Percentiles rank a stretch among this genome's conserved stretches.
phyloP scores from a whole-genome alignment of 2,113 vertebrate species.

The Narcine bancroftii region DNA sequence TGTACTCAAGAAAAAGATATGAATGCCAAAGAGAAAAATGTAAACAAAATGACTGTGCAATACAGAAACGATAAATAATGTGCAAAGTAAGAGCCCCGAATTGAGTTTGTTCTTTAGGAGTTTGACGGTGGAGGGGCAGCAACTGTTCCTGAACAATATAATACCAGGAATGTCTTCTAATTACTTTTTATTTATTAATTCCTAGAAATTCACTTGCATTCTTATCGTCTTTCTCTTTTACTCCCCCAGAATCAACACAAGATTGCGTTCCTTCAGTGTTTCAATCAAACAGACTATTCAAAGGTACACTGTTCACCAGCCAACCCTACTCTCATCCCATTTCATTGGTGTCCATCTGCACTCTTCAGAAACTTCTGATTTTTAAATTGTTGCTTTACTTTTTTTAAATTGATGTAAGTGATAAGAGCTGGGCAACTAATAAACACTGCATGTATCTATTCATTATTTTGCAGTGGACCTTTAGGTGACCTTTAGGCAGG shows the following conservation, averaged over 20 bases:
- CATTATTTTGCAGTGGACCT: background rate
- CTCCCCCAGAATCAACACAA: conserved; percentile 29
- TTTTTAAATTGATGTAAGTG: background rate
- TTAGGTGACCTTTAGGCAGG: background rate
- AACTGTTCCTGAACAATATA: too few species aligned
- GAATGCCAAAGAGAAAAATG: too few species aligned
- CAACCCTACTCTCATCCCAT: background rate
- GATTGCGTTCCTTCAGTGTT: conserved; percentile 28
- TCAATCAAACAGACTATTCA: conserved; percentile 35
- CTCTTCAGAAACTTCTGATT: background rate
- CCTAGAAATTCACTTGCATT: background rate
- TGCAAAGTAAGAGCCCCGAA: too few species aligned
- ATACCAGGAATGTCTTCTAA: background rate
- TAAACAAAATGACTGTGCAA: too few species aligned
- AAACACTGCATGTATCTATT: background rate
- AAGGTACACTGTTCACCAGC: background rate
- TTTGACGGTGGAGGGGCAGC: too few species aligned
- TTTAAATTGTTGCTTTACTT: background rate
- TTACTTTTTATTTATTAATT: background rate
- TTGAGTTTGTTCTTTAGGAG: too few species aligned
- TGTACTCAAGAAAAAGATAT: too few species aligned
- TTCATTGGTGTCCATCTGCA: background rate
- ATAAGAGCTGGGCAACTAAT: background rate
- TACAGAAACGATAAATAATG: too few species aligned
- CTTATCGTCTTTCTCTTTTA: conserved; percentile 23